Evolutionary conservation across 2,888 invertebrate species (phyloP).

Genomic region (Mayetiola destructor): DNA sequence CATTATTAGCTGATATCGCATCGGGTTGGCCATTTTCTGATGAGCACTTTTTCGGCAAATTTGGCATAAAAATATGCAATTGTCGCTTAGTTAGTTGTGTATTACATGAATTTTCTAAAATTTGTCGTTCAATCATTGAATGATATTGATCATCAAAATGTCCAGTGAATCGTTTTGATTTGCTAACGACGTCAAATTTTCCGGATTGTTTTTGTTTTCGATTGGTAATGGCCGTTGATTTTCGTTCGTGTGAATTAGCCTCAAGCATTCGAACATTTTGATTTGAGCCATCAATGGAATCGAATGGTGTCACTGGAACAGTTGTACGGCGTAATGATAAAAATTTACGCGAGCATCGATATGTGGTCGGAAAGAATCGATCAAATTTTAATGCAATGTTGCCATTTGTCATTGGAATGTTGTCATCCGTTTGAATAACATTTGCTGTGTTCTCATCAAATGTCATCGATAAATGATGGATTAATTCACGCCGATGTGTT

Average conservation of each 20-base stretch:
- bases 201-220: neutral
- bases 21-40: neutral
- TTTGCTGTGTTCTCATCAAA: constrained; percentile 14
- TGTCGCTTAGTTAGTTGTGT: constrained; percentile 42
- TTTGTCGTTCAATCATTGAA: constrained; percentile 31
- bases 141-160: constrained; percentile 31
- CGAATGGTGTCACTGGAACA: neutral
- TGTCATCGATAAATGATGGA: constrained; percentile 16
- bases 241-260: neutral
- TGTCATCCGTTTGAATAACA: neutral
- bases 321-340: neutral
- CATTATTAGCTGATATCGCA: neutral
- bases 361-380: constrained; percentile 15
- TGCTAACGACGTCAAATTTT: neutral
- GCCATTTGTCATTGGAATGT: neutral
- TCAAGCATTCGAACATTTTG: neutral
- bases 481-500: constrained; percentile 12
- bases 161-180: neutral
- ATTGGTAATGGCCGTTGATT: neutral
- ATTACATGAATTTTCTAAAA: constrained; percentile 33
- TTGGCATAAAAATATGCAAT: constrained; percentile 60
- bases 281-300: neutral
- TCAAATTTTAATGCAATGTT: constrained; percentile 6
- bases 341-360: constrained; percentile 15
- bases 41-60: constrained; percentile 36